These are phyloP conservation scores for Limonius californicus DNA, from an alignment of 1,140 invertebrate genomes.

Conservation along the genomic window DNA sequence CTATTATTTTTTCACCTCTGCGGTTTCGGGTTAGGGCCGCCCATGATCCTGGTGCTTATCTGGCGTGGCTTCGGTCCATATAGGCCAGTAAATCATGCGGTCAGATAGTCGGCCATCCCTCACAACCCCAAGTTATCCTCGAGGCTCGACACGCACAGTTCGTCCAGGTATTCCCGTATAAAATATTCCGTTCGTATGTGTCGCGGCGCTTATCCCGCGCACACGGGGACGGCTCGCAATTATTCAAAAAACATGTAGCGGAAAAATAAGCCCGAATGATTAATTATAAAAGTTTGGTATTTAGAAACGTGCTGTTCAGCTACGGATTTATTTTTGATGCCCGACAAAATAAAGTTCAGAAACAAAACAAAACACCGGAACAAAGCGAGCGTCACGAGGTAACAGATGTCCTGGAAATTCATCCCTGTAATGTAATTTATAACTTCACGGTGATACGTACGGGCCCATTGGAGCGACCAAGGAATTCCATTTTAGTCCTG, in stretches of 20 bases:
- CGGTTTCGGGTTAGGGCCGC: slow-evolving; percentile 22
- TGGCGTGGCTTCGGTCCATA: slow-evolving; percentile 21
- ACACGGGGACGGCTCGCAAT: slow-evolving; percentile 5
- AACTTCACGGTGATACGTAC: slow-evolving; percentile 23
- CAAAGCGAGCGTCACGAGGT: slow-evolving; percentile 17
- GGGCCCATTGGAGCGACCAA: slow-evolving; percentile 13
- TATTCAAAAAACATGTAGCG: slow-evolving; percentile 14
- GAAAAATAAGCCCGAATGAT: slow-evolving; percentile 15
- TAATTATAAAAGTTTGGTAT: slow-evolving; percentile 18
- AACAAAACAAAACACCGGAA: slow-evolving; percentile 11
- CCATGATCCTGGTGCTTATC: slow-evolving; percentile 25
- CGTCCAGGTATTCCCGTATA: slow-evolving; percentile 10
- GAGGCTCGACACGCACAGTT: slow-evolving; percentile 4
- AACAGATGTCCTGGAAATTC: slow-evolving; percentile 28
- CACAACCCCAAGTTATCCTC: slow-evolving; percentile 10
- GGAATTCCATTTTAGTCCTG: slow-evolving; percentile 32
- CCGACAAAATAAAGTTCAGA: slow-evolving; percentile 16
- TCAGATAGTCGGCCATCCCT: slow-evolving; percentile 18
- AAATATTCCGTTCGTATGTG: slow-evolving; percentile 6
- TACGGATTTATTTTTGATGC: slow-evolving; percentile 17
- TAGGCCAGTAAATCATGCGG: slow-evolving; percentile 27
- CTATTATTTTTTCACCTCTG: slow-evolving; percentile 29
- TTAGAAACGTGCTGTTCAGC: slow-evolving; percentile 4
- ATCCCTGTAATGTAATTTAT: slow-evolving; percentile 31
- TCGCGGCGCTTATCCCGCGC: neutral